Base-by-base conservation (phyloP, 2,888 invertebrate species). In the Xestia ashworthii region DNA sequence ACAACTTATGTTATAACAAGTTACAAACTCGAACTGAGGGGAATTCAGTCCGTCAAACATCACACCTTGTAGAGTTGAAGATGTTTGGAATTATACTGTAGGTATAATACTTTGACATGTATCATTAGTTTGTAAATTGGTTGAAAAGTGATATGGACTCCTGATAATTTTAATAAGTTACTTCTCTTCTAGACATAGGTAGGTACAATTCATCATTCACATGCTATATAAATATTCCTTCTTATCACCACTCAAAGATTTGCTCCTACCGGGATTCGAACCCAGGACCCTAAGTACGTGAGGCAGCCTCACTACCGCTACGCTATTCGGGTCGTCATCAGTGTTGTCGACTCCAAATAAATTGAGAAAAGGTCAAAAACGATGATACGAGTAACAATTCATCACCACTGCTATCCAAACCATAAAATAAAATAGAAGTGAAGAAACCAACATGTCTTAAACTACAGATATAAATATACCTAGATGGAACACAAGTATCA, bases 1-100 rank as follows among this genome's bases (percentile, higher is more conserved):
- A 73, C 5, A 38, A 48, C 78, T 71, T 80, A 55, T 80, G 53
- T 78, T 78, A 65, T 41, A 80, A 60, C 66, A 74, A 74, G 78
- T 78, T 78, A 74, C 14, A 2, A 78, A 74, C 81, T 81, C 3
- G 22, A 46, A 22, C 50, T 58, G 38, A 44, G 0, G 65, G 44
- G 65, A 66, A 50, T 44, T 66, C 8, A 22, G 53, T 68, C 32
- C 55, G 44, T 76, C 76, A 80, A 76, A 68, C 77, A 76, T 76
- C 48, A 55, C 77, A 80, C 65, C 65, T 66, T 22, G 22, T 38
- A n/a, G 32, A 82, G 16, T 68, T 64, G 25, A 6, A 82, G 19
- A 58, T 66, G 41, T 55, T 32, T 58, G 1, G 14, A 53, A n/a
- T 79, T 41, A 48, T 62, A 53, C 38, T 62, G 32, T 38, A 1